Evolutionary conservation across 2,797 vertebrate species (phyloP).

Genomic region (Nannoperca obscura): DNA sequence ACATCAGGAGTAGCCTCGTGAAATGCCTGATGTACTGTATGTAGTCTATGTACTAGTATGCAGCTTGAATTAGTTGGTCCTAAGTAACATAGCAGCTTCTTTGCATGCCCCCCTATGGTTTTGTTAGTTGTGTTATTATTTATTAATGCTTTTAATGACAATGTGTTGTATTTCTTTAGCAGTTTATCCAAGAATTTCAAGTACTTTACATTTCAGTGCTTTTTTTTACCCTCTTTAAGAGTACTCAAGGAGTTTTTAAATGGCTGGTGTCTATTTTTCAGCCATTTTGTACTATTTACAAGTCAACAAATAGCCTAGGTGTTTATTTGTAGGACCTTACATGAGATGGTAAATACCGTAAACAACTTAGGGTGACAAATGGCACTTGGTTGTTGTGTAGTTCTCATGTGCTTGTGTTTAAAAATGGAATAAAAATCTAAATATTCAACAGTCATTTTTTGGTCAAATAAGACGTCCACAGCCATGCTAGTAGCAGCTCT

Average conservation of each 20-base stretch:
- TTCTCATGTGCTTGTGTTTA: conserved; percentile 41
- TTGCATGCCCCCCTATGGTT: conserved; percentile 68
- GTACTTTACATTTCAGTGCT: conserved; percentile 68
- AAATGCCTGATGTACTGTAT: conserved; percentile 47
- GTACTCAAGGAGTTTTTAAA: conserved; percentile 44
- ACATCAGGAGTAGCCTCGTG: conserved; percentile 52
- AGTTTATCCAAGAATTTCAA: conserved; percentile 64
- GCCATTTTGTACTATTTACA: conserved; percentile 27
- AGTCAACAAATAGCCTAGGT: conserved; percentile 38
- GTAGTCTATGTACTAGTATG: conserved; percentile 25
- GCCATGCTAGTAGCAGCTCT: background rate
- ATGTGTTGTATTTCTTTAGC: conserved; percentile 51
- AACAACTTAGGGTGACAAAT: conserved; percentile 22
- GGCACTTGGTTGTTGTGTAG: conserved; percentile 47
- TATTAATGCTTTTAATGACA: conserved; percentile 69
- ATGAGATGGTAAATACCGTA: conserved; percentile 25
- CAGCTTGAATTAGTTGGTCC: conserved; percentile 60
- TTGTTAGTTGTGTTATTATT: conserved; percentile 76
- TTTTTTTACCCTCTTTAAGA: conserved; percentile 19
- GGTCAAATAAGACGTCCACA: background rate
- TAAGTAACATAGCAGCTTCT: conserved; percentile 66
- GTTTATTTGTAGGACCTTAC: conserved; percentile 47
- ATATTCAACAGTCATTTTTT: conserved; percentile 25
- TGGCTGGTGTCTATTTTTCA: conserved; percentile 14
- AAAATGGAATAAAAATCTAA: conserved; percentile 61